Evolutionary conservation across 2,888 invertebrate species (phyloP).

Genomic region (Meiosimyza platycephala): DNA sequence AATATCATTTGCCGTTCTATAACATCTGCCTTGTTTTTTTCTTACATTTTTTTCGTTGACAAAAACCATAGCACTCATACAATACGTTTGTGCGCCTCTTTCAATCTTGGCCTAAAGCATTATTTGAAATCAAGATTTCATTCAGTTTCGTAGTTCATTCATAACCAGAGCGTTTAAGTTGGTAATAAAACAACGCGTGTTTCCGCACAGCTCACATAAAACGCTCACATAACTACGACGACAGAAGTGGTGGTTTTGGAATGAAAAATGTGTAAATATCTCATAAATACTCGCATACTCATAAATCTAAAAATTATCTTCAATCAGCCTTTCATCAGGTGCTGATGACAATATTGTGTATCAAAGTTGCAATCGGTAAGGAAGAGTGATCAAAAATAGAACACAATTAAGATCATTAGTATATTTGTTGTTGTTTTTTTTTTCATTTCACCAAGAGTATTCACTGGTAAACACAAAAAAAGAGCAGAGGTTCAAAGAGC

Average conservation of each 20-base stretch:
- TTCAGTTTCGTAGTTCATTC: conserved; percentile 21
- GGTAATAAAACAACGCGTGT: conserved; percentile 12
- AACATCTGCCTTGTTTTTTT: no score
- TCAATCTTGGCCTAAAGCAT: not conserved
- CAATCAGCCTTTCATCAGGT: not conserved
- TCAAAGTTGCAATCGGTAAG: not conserved
- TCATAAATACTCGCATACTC: no score
- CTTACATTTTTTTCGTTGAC: not conserved
- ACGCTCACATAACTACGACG: conserved; percentile 1
- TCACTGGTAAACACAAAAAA: no score
- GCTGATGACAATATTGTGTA: not conserved
- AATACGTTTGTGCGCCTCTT: not conserved
- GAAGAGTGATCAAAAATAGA: not conserved
- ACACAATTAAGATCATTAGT: no score
- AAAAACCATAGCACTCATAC: conserved; percentile 3
- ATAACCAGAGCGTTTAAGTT: conserved; percentile 7
- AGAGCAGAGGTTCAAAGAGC: not conserved
- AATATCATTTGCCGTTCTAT: not conserved
- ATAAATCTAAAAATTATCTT: no score
- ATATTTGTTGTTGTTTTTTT: not conserved
- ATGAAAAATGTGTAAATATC: no score
- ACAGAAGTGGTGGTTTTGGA: not conserved
- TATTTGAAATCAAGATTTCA: conserved; percentile 1
- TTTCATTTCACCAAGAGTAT: no score
- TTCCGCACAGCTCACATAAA: conserved; percentile 18